A percentile compares a stretch with the other conserved stretches of the same genome.
phyloP scores from a whole-genome alignment of 2,888 invertebrate genomes.

The Ferdinandea cuprea region DNA sequence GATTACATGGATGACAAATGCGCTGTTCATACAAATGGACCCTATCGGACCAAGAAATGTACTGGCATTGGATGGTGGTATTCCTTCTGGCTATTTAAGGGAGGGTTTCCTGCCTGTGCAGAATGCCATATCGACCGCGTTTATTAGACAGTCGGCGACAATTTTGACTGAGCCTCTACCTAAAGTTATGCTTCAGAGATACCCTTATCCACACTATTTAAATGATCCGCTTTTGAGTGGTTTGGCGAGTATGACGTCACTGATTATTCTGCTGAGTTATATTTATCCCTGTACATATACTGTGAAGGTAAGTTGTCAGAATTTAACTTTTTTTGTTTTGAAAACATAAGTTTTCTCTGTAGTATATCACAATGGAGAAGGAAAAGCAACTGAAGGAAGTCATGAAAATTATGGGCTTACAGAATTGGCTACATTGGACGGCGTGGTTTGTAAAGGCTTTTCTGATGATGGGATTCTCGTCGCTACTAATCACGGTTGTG shows the following conservation, averaged over 20 bases:
- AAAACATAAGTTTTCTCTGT: not conserved
- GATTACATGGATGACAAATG: slow-evolving; percentile 88
- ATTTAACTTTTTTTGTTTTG: too few relatives aligned
- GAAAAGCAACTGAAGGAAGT: slow-evolving; percentile 89
- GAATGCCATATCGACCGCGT: slow-evolving; percentile 84
- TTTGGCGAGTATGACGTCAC: slow-evolving; percentile 87
- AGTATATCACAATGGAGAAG: slow-evolving; percentile 85
- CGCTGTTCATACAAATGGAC: slow-evolving; percentile 87
- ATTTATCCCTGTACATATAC: slow-evolving; percentile 92
- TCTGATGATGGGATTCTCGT: slow-evolving; percentile 86
- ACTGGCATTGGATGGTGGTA: slow-evolving; percentile 83
- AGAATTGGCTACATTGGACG: slow-evolving; percentile 92
- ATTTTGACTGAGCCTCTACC: slow-evolving; percentile 75
- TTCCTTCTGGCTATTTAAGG: slow-evolving; percentile 85
- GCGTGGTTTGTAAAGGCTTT: slow-evolving; percentile 94
- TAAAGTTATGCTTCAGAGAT: slow-evolving; percentile 84
- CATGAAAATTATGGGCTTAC: slow-evolving; percentile 96
- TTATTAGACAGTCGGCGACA: slow-evolving; percentile 75
- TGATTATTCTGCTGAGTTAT: slow-evolving; percentile 91
- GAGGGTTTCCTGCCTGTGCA: slow-evolving; percentile 89
- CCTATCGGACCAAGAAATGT: slow-evolving; percentile 87
- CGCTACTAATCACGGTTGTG: slow-evolving; percentile 85
- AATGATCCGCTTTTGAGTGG: slow-evolving; percentile 87
- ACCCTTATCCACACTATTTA: slow-evolving; percentile 89
- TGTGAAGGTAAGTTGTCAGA: slow-evolving; percentile 84